A percentile compares a stretch with the other conserved stretches of the same genome.
phyloP scores from a whole-genome alignment of 2,888 invertebrate genomes.

The Amphimallon solstitiale region DNA sequence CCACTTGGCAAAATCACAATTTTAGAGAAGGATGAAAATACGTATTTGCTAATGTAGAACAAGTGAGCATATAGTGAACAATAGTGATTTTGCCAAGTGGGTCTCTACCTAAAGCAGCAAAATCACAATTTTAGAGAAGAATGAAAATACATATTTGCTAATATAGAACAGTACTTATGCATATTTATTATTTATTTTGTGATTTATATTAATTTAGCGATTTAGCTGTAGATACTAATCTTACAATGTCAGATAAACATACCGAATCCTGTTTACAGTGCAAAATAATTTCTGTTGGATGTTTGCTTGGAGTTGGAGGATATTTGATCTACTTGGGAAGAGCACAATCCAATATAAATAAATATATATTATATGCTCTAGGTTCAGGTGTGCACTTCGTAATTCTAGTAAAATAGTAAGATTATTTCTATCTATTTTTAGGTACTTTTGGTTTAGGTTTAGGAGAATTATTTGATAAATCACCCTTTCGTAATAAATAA shows the following conservation, averaged over 20 bases:
- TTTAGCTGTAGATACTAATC: too few species aligned
- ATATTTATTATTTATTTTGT: too few species aligned
- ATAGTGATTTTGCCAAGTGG: too few species aligned
- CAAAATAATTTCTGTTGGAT: constrained; percentile 56
- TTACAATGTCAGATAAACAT: constrained; percentile 37
- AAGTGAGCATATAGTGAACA: too few species aligned
- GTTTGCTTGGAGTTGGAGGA: constrained; percentile 56
- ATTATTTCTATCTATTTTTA: constrained; percentile 46
- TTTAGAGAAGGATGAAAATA: too few species aligned
- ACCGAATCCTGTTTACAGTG: constrained; percentile 54
- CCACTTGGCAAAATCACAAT: too few species aligned
- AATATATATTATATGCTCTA: constrained; percentile 51
- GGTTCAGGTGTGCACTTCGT: constrained; percentile 53
- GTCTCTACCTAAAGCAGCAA: too few species aligned
- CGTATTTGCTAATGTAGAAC: too few species aligned
- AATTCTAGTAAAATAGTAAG: constrained; percentile 22
- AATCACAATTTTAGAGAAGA: too few species aligned
- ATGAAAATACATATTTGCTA: too few species aligned
- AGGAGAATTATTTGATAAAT: constrained; percentile 57
- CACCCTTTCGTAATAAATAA: constrained; percentile 51
- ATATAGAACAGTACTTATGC: too few species aligned
- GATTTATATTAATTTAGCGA: too few species aligned
- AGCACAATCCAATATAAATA: constrained; percentile 49
- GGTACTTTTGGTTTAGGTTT: constrained; percentile 55
- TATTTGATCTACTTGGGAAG: constrained; percentile 56